Conservation (phyloP, 2,888 invertebrate species). For the Acrocera orbiculus region DNA sequence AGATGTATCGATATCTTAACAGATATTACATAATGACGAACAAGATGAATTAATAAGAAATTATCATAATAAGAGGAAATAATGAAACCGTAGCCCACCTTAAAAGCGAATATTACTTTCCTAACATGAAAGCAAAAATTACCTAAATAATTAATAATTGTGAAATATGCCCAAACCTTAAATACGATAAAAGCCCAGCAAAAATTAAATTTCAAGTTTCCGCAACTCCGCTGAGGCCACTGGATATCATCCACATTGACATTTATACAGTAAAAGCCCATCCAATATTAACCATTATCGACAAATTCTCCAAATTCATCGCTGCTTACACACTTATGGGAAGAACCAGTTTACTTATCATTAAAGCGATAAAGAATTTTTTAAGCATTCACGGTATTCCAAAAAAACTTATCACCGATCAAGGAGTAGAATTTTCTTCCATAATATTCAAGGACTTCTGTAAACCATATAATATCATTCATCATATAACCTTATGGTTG, state of each 20-base stretch:
- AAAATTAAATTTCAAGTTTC: constrained; percentile 10
- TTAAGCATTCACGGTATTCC: no score
- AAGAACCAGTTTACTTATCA: not conserved
- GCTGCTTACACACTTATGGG: constrained; percentile 3
- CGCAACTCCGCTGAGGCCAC: constrained; percentile 10
- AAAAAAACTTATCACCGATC: no score
- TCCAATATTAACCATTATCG: constrained; percentile 8
- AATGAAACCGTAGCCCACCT: constrained; percentile 6
- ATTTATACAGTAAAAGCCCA: constrained; percentile 9
- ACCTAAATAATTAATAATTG: constrained; percentile 8
- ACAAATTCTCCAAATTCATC: constrained; percentile 7
- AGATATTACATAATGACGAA: constrained; percentile 2
- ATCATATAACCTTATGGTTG: no score
- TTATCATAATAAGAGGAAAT: constrained; percentile 7
- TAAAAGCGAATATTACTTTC: constrained; percentile 6
- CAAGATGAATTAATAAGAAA: constrained; percentile 5
- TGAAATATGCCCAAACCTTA: constrained; percentile 7
- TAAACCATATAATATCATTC: no score
- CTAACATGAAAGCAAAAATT: constrained; percentile 9
- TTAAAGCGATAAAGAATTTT: no score
- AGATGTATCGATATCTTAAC: constrained; percentile 3
- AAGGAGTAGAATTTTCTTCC: no score
- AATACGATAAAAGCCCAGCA: constrained; percentile 11
- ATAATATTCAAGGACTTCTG: no score
- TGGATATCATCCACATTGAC: constrained; percentile 12